A percentile compares a stretch with the other conserved stretches of the same genome.
Conservation (phyloP, 2,797 vertebrate genomes). For the Pseudochirops cupreus region DNA sequence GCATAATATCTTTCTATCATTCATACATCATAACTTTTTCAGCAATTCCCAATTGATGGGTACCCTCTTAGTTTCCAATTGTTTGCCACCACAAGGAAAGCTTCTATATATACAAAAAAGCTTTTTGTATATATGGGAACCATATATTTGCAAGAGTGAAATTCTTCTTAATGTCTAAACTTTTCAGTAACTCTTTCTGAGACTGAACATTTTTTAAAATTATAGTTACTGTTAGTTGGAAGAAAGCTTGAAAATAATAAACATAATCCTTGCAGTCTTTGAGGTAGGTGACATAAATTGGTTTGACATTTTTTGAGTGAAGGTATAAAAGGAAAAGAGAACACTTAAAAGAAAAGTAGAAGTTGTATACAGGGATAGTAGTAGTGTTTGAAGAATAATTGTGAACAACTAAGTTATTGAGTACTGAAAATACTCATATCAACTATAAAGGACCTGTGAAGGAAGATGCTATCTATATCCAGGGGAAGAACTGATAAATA, state of each 20-base stretch:
- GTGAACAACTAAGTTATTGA: background rate
- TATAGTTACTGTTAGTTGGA: background rate
- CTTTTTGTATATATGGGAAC: background rate
- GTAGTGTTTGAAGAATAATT: background rate
- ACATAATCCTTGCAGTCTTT: background rate
- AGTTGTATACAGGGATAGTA: background rate
- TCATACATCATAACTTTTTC: background rate
- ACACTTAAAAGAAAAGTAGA: slow-evolving; percentile 10
- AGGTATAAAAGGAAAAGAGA: background rate
- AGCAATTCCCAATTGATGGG: background rate
- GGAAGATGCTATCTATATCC: background rate
- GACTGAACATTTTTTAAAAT: background rate
- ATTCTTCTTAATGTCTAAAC: background rate
- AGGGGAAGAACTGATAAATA: background rate
- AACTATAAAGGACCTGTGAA: background rate
- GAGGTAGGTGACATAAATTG: background rate
- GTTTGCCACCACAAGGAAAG: background rate
- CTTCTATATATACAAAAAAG: too few relatives aligned
- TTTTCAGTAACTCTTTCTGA: background rate
- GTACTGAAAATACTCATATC: background rate
- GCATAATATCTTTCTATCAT: background rate
- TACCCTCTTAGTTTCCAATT: background rate
- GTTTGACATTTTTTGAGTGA: background rate
- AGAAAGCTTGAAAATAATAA: background rate
- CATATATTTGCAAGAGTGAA: background rate